Base-by-base conservation (phyloP, 2,113 vertebrate species). In the Phrynocephalus versicolor region DNA sequence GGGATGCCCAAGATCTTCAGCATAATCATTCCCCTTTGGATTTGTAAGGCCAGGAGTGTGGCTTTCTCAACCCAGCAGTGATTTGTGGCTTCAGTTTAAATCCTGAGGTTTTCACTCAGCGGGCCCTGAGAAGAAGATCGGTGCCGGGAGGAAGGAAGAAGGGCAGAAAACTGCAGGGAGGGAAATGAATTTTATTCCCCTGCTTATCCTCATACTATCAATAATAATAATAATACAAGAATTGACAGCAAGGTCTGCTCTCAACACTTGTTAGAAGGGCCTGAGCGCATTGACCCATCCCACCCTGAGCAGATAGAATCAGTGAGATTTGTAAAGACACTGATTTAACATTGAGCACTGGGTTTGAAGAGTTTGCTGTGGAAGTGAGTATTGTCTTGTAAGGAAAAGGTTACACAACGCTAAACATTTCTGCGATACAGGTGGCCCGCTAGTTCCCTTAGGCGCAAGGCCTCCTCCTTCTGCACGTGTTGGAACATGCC, bases 221-320 rank as follows among this genome's bases (percentile, higher is more conserved):
- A 79, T 25, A 27, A 9, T 79, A 82, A 27, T n/a, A 64, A 87
- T 69, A 14, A 77, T 57, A 69, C 75, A 84, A 77, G 76, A 89
- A 89, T 79, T 84, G 91, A 93, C 87, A 94, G 82, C 10, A 83
- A 73, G 60, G 74, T 21, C 41, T 83, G 88, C 23, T 14, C 6
- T 72, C 83, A 87, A 87, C 78, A 90, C 82, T 88, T 75, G 91
- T 89, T 83, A 69, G 12, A 0, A 19, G 73, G 23, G 45, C 45
- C 45, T 51, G 45, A 51, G 45, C 10, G 5, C 45, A 51, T 10
- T 51, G 5, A 51, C 45, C 10, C 45, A 51, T 51, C 45, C 45
- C 45, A 51, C 5, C 45, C 45, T 51, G 45, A 51, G 45, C 5
- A 51, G 45, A 51, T 51, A 51, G 45, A 51, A 51, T 51, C 45